Percentiles rank a stretch among this genome's conserved stretches.
Evolutionary conservation across 2,888 invertebrate genomes (phyloP).

Genomic region (Caenorhabditis sp.): DNA sequence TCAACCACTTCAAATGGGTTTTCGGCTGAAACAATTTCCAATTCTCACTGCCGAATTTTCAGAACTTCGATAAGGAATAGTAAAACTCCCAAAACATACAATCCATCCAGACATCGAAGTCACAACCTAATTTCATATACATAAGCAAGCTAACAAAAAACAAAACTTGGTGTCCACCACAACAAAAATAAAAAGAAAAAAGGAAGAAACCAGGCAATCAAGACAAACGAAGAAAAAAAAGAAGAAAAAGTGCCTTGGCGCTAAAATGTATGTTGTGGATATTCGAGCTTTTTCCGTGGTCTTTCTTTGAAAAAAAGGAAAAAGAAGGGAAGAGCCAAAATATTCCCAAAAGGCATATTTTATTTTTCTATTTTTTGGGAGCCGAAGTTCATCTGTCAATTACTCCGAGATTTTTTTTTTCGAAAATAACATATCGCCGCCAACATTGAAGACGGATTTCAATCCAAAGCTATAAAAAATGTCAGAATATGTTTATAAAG

Average conservation of each 20-base stretch:
- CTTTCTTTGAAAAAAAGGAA: constrained; percentile 1
- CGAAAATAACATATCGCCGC: neutral
- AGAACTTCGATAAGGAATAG: too few species aligned
- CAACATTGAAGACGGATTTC: neutral
- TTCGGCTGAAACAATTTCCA: too few species aligned
- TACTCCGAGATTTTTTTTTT: too few species aligned
- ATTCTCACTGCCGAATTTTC: too few species aligned
- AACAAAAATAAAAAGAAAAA: constrained; percentile 16
- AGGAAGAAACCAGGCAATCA: constrained; percentile 5
- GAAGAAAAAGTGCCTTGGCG: constrained; percentile 2
- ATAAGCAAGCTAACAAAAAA: too few species aligned
- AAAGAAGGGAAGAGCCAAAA: neutral
- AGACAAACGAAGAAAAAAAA: constrained; percentile 9
- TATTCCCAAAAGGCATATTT: neutral
- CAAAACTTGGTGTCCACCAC: neutral
- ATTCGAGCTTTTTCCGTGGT: constrained; percentile 30
- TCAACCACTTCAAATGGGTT: too few species aligned
- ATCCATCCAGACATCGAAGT: too few species aligned
- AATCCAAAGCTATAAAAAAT: neutral
- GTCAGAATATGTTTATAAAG: neutral
- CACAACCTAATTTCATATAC: too few species aligned
- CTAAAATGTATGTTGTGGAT: constrained; percentile 13
- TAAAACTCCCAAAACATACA: too few species aligned
- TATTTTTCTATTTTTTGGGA: too few species aligned
- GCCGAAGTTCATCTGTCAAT: too few species aligned